Percentiles rank a stretch among this genome's conserved stretches.
phyloP scores from a whole-genome alignment of 2,113 vertebrate species.

The Neotragus moschatus region DNA sequence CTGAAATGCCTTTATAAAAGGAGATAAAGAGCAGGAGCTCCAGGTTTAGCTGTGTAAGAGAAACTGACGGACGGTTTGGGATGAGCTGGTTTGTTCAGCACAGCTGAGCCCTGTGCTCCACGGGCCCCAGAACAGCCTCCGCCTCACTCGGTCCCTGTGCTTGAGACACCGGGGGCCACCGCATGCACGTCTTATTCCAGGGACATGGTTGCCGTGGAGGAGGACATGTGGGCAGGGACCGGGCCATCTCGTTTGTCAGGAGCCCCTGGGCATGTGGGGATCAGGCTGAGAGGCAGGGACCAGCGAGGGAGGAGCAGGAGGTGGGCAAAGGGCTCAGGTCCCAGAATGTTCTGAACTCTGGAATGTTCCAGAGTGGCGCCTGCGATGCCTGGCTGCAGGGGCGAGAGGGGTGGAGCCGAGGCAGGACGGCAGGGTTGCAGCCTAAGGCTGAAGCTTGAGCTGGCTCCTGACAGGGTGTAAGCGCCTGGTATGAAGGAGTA shows the following conservation, averaged over 20 bases:
- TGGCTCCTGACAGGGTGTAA: not conserved
- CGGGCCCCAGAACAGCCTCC: rapidly evolving
- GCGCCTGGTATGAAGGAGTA: too few relatives aligned
- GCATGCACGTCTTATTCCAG: not conserved
- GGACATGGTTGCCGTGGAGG: rapidly evolving
- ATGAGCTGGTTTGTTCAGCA: not conserved
- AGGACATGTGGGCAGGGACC: not conserved
- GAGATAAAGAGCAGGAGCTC: not conserved
- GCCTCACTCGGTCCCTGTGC: not conserved
- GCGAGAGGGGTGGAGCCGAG: not conserved
- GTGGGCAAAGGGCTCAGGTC: not conserved
- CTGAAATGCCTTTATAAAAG: not conserved
- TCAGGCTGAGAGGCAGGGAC: not conserved
- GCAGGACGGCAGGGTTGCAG: not conserved
- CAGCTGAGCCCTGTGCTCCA: not conserved
- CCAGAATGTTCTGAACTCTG: not conserved
- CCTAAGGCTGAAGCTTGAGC: not conserved
- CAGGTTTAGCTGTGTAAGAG: not conserved
- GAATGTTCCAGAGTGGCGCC: not conserved
- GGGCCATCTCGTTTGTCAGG: rapidly evolving
- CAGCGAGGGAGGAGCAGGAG: too few relatives aligned
- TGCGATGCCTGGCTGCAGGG: not conserved
- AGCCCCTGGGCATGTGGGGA: not conserved
- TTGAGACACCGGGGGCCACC: not conserved
- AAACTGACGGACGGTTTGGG: not conserved